phyloP scores from a whole-genome alignment of 2,797 vertebrate genomes.

The Danio tinwini region DNA sequence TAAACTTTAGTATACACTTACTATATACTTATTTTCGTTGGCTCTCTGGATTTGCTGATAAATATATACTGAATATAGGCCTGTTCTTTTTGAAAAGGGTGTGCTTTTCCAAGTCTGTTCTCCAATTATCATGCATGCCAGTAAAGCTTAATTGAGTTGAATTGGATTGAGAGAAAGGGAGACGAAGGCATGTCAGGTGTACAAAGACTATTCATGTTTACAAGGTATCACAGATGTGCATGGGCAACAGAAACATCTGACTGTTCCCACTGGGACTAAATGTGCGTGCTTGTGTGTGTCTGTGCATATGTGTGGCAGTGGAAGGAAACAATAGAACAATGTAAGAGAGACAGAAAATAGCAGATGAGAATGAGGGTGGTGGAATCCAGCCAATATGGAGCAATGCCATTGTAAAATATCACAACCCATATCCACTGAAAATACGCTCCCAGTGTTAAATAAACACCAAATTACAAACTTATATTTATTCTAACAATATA shows the following conservation, averaged over 20 bases:
- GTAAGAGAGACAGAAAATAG: slow-evolving; percentile 24
- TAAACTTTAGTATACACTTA: too few species aligned
- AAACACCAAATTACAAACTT: not conserved
- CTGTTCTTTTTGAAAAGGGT: not conserved
- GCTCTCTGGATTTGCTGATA: too few species aligned
- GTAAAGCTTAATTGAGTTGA: not conserved
- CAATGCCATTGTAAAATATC: slow-evolving; percentile 15
- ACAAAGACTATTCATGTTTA: slow-evolving; percentile 45
- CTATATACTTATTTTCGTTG: too few species aligned
- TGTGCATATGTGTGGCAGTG: slow-evolving; percentile 7
- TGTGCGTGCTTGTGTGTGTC: slow-evolving; percentile 51
- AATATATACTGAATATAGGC: not conserved
- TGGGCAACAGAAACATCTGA: slow-evolving; percentile 12
- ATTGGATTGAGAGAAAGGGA: slow-evolving; percentile 6
- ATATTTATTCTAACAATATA: not conserved
- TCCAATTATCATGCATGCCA: not conserved
- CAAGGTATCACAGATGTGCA: slow-evolving; percentile 13
- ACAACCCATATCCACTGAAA: not conserved
- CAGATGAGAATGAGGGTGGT: not conserved
- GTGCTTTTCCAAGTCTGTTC: not conserved
- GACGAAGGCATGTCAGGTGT: not conserved
- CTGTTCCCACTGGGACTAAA: slow-evolving; percentile 42
- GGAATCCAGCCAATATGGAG: slow-evolving; percentile 31
- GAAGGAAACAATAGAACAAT: slow-evolving; percentile 28
- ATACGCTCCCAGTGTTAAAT: not conserved